Conservation (phyloP, 2,888 invertebrate species). For the Ariolimax columbianus region DNA sequence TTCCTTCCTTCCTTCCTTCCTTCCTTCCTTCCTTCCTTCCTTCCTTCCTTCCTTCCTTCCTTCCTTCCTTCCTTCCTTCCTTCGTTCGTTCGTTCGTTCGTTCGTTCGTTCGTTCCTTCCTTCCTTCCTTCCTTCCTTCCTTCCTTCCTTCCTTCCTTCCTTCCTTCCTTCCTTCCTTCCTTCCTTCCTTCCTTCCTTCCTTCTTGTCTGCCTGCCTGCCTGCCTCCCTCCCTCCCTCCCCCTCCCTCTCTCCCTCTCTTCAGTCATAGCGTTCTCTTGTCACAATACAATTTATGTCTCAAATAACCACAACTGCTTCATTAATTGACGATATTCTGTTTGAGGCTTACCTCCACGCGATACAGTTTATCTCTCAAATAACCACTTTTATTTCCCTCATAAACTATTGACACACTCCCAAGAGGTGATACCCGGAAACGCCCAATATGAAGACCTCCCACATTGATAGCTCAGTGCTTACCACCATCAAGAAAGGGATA, state of each 20-base stretch:
- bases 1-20: conserved; percentile 4
- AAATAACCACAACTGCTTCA: no score
- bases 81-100: not conserved
- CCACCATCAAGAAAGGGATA: no score
- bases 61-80: not conserved
- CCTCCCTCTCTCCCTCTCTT: not conserved
- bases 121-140: not conserved
- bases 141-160: not conserved
- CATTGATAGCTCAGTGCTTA: no score
- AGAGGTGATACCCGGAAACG: no score
- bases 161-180: not conserved
- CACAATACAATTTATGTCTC: no score
- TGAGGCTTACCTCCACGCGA: no score
- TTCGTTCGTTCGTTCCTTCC: conserved; percentile 1
- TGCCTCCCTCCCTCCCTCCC: not conserved
- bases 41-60: conserved; percentile 11
- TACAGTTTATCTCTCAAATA: no score
- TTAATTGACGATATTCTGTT: no score
- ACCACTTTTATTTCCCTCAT: no score
- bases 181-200: not conserved
- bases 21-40: conserved; percentile 7
- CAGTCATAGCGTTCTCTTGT: not conserved
- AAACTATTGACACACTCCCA: no score
- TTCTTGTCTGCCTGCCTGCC: not conserved
- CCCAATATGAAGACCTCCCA: no score